Evolutionary conservation across 2,888 invertebrate genomes (phyloP).

Genomic region (Sesia bembeciformis): DNA sequence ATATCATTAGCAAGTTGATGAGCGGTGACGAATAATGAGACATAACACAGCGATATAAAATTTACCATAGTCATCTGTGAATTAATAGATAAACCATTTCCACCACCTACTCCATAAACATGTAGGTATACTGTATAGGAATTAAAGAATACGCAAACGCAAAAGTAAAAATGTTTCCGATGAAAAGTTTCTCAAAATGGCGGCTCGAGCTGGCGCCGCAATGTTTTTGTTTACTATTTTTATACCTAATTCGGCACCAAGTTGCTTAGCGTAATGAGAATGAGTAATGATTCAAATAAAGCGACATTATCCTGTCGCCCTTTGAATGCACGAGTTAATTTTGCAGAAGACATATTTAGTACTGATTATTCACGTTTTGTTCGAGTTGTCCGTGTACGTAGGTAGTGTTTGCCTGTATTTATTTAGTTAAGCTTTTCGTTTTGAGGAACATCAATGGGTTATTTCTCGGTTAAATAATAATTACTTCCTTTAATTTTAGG

Average conservation of each 20-base stretch:
- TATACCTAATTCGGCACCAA: conserved; percentile 41
- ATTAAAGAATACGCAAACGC: no score
- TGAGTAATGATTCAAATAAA: conserved; percentile 51
- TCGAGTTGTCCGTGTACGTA: not conserved
- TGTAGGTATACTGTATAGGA: no score
- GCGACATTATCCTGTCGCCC: not conserved
- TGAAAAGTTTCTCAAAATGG: not conserved
- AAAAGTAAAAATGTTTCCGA: no score
- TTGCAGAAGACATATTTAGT: not conserved
- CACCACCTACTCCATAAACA: no score
- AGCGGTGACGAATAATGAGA: no score
- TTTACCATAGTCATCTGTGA: no score
- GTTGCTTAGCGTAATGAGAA: conserved; percentile 32
- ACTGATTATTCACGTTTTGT: not conserved
- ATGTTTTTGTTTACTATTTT: conserved; percentile 43
- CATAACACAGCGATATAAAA: no score
- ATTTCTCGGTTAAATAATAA: no score
- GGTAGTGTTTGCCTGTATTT: no score
- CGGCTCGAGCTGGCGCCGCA: conserved; percentile 39
- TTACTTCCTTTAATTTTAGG: no score
- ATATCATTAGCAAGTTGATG: no score
- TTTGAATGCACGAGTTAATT: not conserved
- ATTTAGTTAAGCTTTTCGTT: not conserved
- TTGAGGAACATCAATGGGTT: not conserved
- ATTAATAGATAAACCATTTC: no score